Base-by-base conservation (phyloP, 2,113 vertebrate genomes). In the Raja brachyura region DNA sequence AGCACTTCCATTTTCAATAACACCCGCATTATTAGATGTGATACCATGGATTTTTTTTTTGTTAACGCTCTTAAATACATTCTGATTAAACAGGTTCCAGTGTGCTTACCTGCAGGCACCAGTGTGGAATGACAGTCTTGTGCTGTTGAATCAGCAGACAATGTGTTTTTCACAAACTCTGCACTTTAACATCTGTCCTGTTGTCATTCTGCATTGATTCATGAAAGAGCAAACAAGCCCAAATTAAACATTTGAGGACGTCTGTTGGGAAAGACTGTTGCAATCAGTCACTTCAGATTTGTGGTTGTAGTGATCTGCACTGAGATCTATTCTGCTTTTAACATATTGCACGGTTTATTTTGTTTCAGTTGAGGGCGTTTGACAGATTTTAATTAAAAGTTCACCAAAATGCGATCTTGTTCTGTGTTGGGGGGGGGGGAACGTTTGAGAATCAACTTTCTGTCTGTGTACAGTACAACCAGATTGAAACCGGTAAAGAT, bases 191-290 rank as follows among this genome's bases (percentile, higher is more conserved):
- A 20, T 48, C 33, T 92, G 88, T 18, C 88, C 88, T 68, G 18
- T 33, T 90, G 66, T 25, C 63, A 83, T 33, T 25, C 16, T 11
- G 3, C 31, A 92, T 92, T 73, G 88, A 92, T 48, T 31, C 66
- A 25, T 39, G 31, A 22, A 48, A 90, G 61, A 48, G 88, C 63
- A 92, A 73, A 92, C 88, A 92, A 92, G 20, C 63, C 9, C 11
- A 90, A 92, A 92, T 48, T 66, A 92, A 92, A 92, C 63, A 92
- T 20, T 92, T 39, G 18, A 88, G 59, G 88, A 22, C 20, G 22
- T 70, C 18, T 39, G 39, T 39, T 48, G 63, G 88, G 7, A 4
- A 33, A 92, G 33, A 48, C 66, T 48, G 20, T 48, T 39, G 63
- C n/a, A 25, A 70, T 92, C 63, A 70, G 56, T 88, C 85, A 31